Evolutionary conservation across 2,113 vertebrate genomes (phyloP), one percentile per base, ranked within the genome.

Genomic region (Coryphaenoides rupestris): DNA sequence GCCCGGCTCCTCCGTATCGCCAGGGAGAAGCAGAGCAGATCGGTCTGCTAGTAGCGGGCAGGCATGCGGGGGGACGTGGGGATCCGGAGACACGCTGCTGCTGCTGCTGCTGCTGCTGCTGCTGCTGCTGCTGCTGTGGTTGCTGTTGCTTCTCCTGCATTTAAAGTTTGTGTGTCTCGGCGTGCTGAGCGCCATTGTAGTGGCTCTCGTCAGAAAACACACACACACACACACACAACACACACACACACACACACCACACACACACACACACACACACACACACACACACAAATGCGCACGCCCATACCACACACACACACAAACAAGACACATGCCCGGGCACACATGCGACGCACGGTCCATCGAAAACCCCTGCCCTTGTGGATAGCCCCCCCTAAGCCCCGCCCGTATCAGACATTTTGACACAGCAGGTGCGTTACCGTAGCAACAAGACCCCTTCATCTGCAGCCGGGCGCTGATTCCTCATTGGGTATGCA

Each of bases 361-460:
- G n/a, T n/a, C n/a, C 40, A 45, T 13, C 40, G 13, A 45, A 45
- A 45, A 50, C 0, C 40, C 24, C 52, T 79, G 64, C 70, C 63
- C 67, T 75, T 58, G 70, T 78, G 75, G 13, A 40, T 40, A 40
- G 33, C 33, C 33, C n/a, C 59, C 72, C 65, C 56, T 66, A 63
- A 72, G 63, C 59, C n/a, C n/a, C 60, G 33, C 53, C 63, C 70
- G 69, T 80, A 76, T 84, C 73, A 83, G 45, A 77, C 65, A 81
- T 72, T 81, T 62, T 56, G 65, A 68, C 68, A 77, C 16, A 47
- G 78, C 74, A 87, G 80, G 78, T 87, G 75, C 79, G 87, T 87
- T 87, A 71, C 81, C 78, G 60, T 85, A 79, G 85, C 83, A 87
- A 87, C 84, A 76, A n/a, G 58, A 49, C 54, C 66, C 73, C 82